Conservation (phyloP, 2,888 invertebrate species). For the Polyommatus icarus region DNA sequence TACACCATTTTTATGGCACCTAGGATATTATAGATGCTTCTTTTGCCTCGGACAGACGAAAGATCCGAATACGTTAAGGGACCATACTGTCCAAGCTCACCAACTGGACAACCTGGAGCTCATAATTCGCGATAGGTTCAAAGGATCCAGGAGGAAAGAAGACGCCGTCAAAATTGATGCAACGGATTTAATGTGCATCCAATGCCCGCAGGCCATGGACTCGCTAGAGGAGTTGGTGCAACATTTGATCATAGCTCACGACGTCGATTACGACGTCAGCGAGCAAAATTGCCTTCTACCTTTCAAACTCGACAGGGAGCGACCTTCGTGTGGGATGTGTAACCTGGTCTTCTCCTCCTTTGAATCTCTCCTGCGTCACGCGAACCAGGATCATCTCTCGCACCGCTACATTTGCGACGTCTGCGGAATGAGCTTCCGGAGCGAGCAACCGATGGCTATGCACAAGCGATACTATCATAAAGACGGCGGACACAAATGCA, state of each 20-base stretch:
- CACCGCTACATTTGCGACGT: conserved; percentile 75
- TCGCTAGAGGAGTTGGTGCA: conserved; percentile 68
- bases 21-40: conserved; percentile 68
- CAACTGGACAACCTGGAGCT: conserved; percentile 65
- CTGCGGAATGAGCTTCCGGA: conserved; percentile 73
- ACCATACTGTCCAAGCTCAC: conserved; percentile 60
- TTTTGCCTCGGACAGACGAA: conserved; percentile 67
- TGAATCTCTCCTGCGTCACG: conserved; percentile 67
- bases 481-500: conserved; percentile 68
- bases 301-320: conserved; percentile 66
- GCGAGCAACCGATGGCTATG: conserved; percentile 73
- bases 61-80: conserved; percentile 57
- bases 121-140: conserved; percentile 64
- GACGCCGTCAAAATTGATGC: conserved; percentile 74
- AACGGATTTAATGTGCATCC: conserved; percentile 61
- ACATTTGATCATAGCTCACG: conserved; percentile 71
- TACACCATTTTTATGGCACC: conserved; percentile 72
- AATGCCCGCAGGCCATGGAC: conserved; percentile 55
- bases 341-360: conserved; percentile 70
- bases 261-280: conserved; percentile 68
- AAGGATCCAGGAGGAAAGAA: conserved; percentile 69
- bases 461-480: conserved; percentile 72
- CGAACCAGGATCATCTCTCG: conserved; percentile 68
- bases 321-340: conserved; percentile 68
- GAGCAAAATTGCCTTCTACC: conserved; percentile 70